phyloP scores from a whole-genome alignment of 2,888 invertebrate genomes.

The Orthosia gothica region DNA sequence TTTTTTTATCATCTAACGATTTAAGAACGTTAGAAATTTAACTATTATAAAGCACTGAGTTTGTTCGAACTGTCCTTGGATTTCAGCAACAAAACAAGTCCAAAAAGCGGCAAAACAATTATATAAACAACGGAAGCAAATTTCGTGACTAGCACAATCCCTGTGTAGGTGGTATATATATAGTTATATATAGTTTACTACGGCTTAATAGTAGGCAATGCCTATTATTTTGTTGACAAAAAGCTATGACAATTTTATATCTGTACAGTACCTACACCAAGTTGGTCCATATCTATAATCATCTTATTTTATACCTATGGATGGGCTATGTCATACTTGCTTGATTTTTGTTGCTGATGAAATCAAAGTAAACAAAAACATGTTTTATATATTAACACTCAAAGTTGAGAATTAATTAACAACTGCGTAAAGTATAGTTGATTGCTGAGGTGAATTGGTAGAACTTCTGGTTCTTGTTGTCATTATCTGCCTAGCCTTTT shows the following conservation, averaged over 20 bases:
- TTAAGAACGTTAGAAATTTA: no score
- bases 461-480: neutral
- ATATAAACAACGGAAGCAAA: no score
- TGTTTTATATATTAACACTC: neutral
- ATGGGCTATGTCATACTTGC: neutral
- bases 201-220: neutral
- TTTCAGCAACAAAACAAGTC: no score
- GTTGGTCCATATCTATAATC: neutral
- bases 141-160: no score
- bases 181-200: neutral
- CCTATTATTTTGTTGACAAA: neutral
- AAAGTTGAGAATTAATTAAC: neutral
- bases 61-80: no score
- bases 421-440: neutral
- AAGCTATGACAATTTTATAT: neutral
- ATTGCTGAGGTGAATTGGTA: neutral
- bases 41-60: no score
- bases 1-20: no score
- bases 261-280: neutral
- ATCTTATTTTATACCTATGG: no score
- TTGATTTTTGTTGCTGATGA: neutral
- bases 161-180: no score
- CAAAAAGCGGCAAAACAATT: no score
- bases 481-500: no score
- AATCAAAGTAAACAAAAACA: neutral